These are phyloP conservation scores for Dynastes grantii DNA, from an alignment of 2,888 invertebrate genomes.

Conservation along the genomic window DNA sequence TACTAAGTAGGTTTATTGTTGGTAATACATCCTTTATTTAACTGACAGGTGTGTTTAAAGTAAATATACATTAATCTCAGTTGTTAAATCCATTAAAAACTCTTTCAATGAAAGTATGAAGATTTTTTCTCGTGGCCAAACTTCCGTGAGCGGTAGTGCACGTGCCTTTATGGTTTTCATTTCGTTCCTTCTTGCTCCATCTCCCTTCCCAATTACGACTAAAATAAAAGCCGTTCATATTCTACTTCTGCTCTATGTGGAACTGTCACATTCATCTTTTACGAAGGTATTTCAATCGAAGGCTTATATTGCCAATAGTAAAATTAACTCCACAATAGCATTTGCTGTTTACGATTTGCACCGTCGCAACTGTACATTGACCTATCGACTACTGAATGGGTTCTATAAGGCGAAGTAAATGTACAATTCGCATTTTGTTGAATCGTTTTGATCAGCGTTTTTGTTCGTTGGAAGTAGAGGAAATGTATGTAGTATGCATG, in stretches of 20 bases:
- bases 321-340: conserved; percentile 49
- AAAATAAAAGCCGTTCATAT: neutral
- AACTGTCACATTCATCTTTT: conserved; percentile 35
- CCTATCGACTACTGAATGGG: conserved; percentile 37
- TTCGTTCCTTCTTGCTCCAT: conserved; percentile 11
- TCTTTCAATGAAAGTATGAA: no score
- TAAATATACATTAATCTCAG: no score
- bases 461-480: neutral
- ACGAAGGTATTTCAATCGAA: conserved; percentile 48
- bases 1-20: no score
- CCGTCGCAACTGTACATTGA: conserved; percentile 31
- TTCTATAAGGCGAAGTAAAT: conserved; percentile 7
- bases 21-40: no score
- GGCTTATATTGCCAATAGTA: conserved; percentile 52
- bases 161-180: conserved; percentile 21
- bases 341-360: conserved; percentile 43
- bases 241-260: conserved; percentile 5
- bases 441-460: neutral
- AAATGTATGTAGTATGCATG: neutral
- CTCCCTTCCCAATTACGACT: conserved; percentile 11
- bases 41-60: no score
- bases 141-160: neutral
- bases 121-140: no score
- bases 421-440: neutral
- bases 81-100: no score